Evolutionary conservation across 1,140 invertebrate species (phyloP).

Genomic region (Lucilia sericata): DNA sequence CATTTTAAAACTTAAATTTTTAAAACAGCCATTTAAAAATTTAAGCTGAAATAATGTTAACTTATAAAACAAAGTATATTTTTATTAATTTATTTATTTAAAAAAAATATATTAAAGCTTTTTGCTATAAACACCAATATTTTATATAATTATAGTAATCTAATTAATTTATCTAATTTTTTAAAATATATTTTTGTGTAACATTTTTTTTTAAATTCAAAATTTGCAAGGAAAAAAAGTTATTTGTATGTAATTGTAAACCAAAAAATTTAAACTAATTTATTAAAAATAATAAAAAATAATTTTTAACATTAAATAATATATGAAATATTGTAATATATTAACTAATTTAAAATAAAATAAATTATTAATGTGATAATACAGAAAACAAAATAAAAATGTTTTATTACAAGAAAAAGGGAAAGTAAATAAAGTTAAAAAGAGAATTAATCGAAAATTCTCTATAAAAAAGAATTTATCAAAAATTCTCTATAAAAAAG

Average conservation of each 20-base stretch:
- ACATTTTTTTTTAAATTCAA: neutral
- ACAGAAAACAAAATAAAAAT: too few relatives aligned
- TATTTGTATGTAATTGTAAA: neutral
- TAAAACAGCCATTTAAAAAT: conserved; percentile 44
- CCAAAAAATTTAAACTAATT: neutral
- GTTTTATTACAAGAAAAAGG: too few relatives aligned
- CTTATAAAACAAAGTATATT: neutral
- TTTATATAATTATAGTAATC: neutral
- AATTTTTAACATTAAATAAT: too few relatives aligned
- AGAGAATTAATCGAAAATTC: too few relatives aligned
- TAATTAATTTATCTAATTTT: neutral
- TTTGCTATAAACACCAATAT: neutral
- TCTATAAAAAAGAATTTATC: too few relatives aligned
- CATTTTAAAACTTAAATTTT: conserved; percentile 16
- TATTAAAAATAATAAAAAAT: too few relatives aligned
- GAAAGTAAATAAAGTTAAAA: too few relatives aligned
- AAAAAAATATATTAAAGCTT: neutral
- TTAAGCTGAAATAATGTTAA: neutral
- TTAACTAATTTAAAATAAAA: too few relatives aligned
- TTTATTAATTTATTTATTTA: too few relatives aligned
- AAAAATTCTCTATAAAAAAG: too few relatives aligned
- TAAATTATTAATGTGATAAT: too few relatives aligned
- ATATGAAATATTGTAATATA: too few relatives aligned
- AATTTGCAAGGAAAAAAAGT: neutral
- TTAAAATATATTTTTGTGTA: conserved; percentile 13